Evolutionary conservation across 2,113 vertebrate species (phyloP).

Genomic region (Ciconia maguari): DNA sequence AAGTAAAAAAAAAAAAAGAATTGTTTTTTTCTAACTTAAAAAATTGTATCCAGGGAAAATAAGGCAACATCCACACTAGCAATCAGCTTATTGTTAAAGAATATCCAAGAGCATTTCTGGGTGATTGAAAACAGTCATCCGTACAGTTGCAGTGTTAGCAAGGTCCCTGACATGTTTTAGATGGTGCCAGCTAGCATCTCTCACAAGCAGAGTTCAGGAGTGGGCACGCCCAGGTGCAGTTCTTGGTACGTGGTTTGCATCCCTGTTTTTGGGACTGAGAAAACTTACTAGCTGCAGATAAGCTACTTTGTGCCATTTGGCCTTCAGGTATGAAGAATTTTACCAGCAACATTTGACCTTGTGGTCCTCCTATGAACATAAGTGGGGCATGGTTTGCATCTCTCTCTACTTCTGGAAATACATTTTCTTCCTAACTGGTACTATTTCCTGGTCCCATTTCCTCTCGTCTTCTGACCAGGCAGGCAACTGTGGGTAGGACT

Average conservation of each 20-base stretch:
- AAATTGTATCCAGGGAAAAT: not conserved
- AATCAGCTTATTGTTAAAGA: not conserved
- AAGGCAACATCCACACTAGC: not conserved
- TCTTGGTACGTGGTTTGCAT: fast-evolving
- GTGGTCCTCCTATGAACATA: not conserved
- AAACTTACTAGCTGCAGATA: not conserved
- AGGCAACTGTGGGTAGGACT: not conserved
- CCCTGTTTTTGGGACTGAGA: not conserved
- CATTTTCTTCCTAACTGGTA: not conserved
- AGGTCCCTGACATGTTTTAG: not conserved
- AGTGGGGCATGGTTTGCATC: not conserved
- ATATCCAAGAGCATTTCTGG: not conserved
- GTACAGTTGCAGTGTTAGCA: not conserved
- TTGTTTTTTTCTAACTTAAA: not conserved
- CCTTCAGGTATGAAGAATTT: not conserved
- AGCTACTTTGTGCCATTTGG: not conserved
- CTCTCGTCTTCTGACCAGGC: not conserved
- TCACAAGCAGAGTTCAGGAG: not conserved
- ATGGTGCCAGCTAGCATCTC: fast-evolving
- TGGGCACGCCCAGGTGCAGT: fast-evolving
- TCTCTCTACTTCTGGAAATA: not conserved
- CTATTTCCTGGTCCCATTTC: not conserved
- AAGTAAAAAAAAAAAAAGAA: not conserved
- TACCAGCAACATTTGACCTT: not conserved
- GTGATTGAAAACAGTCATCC: not conserved